Conservation (phyloP, 2,797 vertebrate species). For the Tenualosa ilisha region DNA sequence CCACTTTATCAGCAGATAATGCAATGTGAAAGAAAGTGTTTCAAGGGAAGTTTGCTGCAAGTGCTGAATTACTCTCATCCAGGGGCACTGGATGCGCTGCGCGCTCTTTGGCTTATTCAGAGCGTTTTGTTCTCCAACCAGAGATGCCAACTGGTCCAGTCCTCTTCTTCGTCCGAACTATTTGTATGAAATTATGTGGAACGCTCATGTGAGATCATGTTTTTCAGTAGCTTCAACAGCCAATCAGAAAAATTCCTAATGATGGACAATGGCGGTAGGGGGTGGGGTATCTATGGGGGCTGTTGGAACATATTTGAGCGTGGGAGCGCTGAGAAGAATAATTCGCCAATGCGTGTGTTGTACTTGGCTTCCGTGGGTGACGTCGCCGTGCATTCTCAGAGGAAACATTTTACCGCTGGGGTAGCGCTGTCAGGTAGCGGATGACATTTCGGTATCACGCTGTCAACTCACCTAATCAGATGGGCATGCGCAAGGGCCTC, state of each 20-base stretch:
- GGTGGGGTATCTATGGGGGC: background rate
- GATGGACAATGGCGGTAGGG: background rate
- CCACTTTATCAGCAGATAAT: background rate
- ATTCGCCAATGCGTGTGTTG: background rate
- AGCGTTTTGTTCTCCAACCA: background rate
- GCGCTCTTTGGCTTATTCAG: background rate
- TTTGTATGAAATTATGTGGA: background rate
- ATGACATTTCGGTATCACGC: background rate
- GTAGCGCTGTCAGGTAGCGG: background rate
- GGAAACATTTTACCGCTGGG: background rate
- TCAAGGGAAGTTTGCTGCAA: background rate
- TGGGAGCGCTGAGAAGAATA: background rate
- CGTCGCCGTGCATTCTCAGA: background rate
- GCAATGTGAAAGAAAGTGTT: background rate
- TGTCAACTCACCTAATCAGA: background rate
- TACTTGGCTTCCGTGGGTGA: background rate
- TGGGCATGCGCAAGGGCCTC: background rate
- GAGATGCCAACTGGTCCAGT: no score
- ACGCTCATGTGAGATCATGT: background rate
- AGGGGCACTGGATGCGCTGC: no score
- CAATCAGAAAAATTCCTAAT: background rate
- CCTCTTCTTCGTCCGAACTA: background rate
- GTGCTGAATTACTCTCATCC: background rate
- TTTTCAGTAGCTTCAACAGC: background rate
- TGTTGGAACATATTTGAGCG: background rate